Conservation (phyloP, 2,888 invertebrate genomes). For the Aphidius colemani region DNA sequence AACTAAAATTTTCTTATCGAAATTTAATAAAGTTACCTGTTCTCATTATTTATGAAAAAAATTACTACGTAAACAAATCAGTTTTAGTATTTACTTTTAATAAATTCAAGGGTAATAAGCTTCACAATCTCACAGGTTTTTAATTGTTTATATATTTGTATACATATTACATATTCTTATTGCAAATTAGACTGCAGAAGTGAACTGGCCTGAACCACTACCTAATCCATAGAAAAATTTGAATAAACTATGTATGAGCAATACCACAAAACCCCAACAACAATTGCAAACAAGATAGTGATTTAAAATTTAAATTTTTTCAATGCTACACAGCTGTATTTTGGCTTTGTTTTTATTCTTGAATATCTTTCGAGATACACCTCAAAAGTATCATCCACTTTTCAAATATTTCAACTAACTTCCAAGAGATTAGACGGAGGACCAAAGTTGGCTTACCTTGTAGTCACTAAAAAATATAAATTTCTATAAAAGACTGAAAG, state of each 20-base stretch:
- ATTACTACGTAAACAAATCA: too few relatives aligned
- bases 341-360: slow-evolving; percentile 32
- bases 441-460: slow-evolving; percentile 36
- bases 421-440: slow-evolving; percentile 41
- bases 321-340: slow-evolving; percentile 35
- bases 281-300: slow-evolving; percentile 35
- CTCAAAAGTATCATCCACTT: neutral
- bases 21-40: too few relatives aligned
- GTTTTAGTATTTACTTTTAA: too few relatives aligned
- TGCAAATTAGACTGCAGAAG: too few relatives aligned
- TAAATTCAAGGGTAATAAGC: too few relatives aligned
- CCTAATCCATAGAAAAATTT: slow-evolving; percentile 13
- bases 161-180: too few relatives aligned
- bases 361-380: slow-evolving; percentile 24
- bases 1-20: too few relatives aligned
- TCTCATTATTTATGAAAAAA: too few relatives aligned
- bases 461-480: slow-evolving; percentile 7
- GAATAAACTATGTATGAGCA: slow-evolving; percentile 8
- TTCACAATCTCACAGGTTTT: too few relatives aligned
- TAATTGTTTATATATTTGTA: too few relatives aligned
- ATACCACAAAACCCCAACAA: neutral
- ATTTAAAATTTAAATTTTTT: slow-evolving; percentile 50
- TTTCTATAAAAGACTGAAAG: too few relatives aligned
- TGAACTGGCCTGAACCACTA: neutral
- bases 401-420: slow-evolving; percentile 27